Base-by-base conservation (phyloP, 2,888 invertebrate genomes). In the Abrostola triplasia region DNA sequence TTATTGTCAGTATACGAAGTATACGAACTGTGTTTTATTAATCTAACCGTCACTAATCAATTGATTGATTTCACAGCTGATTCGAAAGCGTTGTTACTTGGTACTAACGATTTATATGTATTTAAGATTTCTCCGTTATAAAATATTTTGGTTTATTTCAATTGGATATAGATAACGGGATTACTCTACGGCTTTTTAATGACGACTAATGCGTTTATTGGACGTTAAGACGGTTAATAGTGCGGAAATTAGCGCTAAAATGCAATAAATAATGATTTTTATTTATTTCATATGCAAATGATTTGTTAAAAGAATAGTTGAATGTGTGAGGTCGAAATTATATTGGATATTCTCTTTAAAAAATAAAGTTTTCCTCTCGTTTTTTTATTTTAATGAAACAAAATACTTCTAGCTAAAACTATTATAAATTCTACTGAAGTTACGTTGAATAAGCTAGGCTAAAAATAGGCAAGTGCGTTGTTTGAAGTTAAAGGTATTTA, bases 51-150 rank as follows among this genome's bases (percentile, higher is more conserved):
- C 57, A 79, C 81, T 79, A 83, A 84, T 83, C 81, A 75, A 80
- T 77, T 81, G 79, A 85, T 84, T 80, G 83, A 84, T 86, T 86
- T 85, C 84, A 85, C 84, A 84, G 80, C 75, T 76, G 81, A 86
- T 85, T 85, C 70, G 84, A 80, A 81, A 80, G 79, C 77, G 82
- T 82, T 70, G 74, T 84, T 82, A 79, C 67, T 64, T 48, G 51
- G 67, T 69, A 75, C 72, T 67, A 76, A 74, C 66, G 49, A 64
- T 80, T 78, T 73, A 68, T 77, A 70, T 69, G 66, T 74, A 71
- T 82, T 76, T 76, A 67, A 76, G 80, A 80, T 82, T 80, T 84
- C 80, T 77, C 83, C 76, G 76, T 81, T 82, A 76, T 73, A 67
- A 76, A 59, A 59, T 64, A 40, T 70, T 70, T 65, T 59, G 55